Base-by-base conservation (phyloP, 2,797 vertebrate genomes). In the Alectoris magna region DNA sequence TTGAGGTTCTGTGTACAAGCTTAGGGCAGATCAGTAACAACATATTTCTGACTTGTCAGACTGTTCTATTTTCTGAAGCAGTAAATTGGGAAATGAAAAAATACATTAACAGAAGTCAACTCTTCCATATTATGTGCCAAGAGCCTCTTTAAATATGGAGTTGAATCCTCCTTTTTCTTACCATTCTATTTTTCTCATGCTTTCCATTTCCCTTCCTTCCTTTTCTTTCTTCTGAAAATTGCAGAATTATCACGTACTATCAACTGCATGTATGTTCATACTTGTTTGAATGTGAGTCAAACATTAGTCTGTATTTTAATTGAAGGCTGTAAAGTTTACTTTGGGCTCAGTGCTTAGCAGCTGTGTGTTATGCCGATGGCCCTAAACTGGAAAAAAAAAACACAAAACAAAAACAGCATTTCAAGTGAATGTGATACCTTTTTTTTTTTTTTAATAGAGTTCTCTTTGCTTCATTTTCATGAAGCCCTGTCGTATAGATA, bases 191-290 rank as follows among this genome's bases (percentile, higher is more conserved):
- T n/a, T 68, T 48, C 73, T 84, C 46, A 88, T 85, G 67, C 84
- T 27, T 83, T 63, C 10, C 6, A 13, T 77, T 77, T 94, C 31
- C 36, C 63, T 82, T 39, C 70, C 16, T 78, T 85, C 70, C 14
- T 79, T 80, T 80, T n/a, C 53, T 90, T 93, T 91, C 70, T 84
- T 83, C 84, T 90, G 67, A 92, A 93, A 90, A 64, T 73, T 96
- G 46, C 59, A 79, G 67, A 95, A 93, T 90, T 94, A 96, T 90
- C 84, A 95, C 60, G 49, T 83, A 77, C 89, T 95, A 88, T 91
- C 93, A 97, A 93, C 87, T 85, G 43, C 69, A 66, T 73, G 36
- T 94, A 78, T 95, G 87, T 96, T 95, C 89, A 82, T 96, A 90
- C 63, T 96, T 93, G 74, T 86, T 93, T 69, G 78, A 85, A 87